Evolutionary conservation across 2,113 vertebrate genomes (phyloP), one percentile per base, ranked within the genome.

Genomic region (Nematolebias whitei): DNA sequence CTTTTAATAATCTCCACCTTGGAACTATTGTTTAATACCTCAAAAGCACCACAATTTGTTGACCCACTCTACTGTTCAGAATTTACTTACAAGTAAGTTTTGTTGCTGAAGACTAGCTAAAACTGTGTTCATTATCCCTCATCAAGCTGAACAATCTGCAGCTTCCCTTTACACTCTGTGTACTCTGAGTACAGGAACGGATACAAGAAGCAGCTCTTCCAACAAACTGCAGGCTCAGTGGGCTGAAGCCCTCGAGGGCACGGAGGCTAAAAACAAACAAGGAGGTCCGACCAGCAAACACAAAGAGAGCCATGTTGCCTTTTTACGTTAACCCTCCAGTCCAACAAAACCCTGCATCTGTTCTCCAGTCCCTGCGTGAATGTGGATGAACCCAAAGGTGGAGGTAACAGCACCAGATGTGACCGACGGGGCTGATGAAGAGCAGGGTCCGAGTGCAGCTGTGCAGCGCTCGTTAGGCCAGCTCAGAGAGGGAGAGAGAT

Each of bases 391-490:
- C 35, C 43, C 70, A 58, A 76, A 84, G 76, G 71, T 86, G 78
- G 79, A 80, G 70, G 71, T 82, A 85, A 85, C 68, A 70, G 76
- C 44, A 57, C 83, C 91, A 91, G 87, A 91, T 91, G 90, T 88
- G 87, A 85, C 87, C 83, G 87, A 87, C 90, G 71, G 86, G 59
- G 79, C 75, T 84, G 82, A 84, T 90, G 89, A 91, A 88, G 80
- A 76, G 71, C 43, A 48, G 66, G 74, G 71, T 78, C 84, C 80
- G 79, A 40, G 12, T 68, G 78, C 90, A 92, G 91, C 90, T 91
- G 87, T 86, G 84, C 66, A 13, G 18, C 10, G 38, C 63, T 52
- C 76, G 75, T 86, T 75, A 74, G 55, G 66, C 58, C 64, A 66
- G 59, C 35, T 56, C 63, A 55, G 32, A n/a, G 14, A 43, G 48